Base-by-base conservation (phyloP, 2,888 invertebrate species). In the Papilio gigon region DNA sequence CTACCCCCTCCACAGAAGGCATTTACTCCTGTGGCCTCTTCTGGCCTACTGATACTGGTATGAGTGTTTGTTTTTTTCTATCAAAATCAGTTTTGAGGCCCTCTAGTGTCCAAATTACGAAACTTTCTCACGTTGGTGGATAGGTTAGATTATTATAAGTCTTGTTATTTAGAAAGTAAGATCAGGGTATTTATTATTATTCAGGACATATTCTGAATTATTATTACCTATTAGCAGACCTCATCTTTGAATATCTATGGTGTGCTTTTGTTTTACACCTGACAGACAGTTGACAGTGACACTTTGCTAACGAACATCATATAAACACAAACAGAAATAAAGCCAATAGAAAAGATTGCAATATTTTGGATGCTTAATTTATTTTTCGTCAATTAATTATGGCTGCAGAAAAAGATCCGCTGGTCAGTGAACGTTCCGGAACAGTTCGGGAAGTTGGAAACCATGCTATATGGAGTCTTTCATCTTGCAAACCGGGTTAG, bases 401-500 rank as follows among this genome's bases (percentile, higher is more conserved):
- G 90, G 72, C 87, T 71, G 81, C 86, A 44, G 91, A 91, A 74
- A 92, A 92, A 72, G 92, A 92, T 78, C 92, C 92, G 30, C 77
- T 92, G 25, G 85, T 89, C 5, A 88, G 87, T 70, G 92, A 92
- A 74, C 82, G 92, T 72, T 91, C 92, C n/a, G 92, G 92, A 62
- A 85, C 87, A 1, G 92, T 92, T 3, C 81, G 92, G 58, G 98
- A 98, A 93, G 97, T 98, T 27, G 97, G 98, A 25, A 94, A 95
- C 78, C 96, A 97, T 85, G 98, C 99, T 1, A 98, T 99, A 77
- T 99, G 99, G 99, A 98, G 98, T 79, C 92, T 99, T 67, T 99
- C 99, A 0, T 99, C 99, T 3, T 99, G 99, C 84, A 99, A 99
- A 93, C 98, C 98, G 84, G 98, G 98, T 97, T 58, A 9, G 11